phyloP scores from a whole-genome alignment of 2,888 invertebrate genomes.

The Cristatella mucedo region DNA sequence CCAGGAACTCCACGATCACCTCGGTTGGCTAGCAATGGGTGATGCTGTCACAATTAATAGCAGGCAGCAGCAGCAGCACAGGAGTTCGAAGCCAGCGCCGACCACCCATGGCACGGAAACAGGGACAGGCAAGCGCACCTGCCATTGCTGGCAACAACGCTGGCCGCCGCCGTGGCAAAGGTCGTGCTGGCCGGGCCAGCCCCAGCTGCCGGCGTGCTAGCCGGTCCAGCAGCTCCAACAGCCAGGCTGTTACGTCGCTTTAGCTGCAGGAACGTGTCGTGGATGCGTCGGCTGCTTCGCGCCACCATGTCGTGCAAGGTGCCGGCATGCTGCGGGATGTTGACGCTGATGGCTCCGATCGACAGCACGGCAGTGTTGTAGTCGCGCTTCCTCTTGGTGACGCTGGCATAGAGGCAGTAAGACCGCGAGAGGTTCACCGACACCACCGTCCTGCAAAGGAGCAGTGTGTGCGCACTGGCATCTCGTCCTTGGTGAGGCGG shows the following conservation, averaged over 20 bases:
- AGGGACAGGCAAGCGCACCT: too few relatives aligned
- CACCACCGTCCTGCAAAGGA: conserved; percentile 59
- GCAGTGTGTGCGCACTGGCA: neutral
- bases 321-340: conserved; percentile 95
- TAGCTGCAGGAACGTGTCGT: conserved; percentile 53
- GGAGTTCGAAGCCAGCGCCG: too few relatives aligned
- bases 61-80: too few relatives aligned
- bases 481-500: neutral
- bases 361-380: conserved; percentile 65
- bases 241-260: conserved; percentile 17
- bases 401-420: conserved; percentile 74
- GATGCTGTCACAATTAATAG: too few relatives aligned
- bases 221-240: neutral
- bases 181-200: neutral
- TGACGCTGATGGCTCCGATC: conserved; percentile 74
- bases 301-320: conserved; percentile 90
- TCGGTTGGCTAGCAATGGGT: too few relatives aligned
- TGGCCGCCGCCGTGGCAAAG: too few relatives aligned
- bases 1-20: too few relatives aligned
- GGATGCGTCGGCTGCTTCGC: conserved; percentile 75
- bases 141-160: too few relatives aligned
- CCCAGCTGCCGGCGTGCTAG: neutral
- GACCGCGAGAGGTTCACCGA: conserved; percentile 80
- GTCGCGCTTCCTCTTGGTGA: conserved; percentile 51
- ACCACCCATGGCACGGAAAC: too few relatives aligned